phyloP scores from a whole-genome alignment of 1,140 invertebrate species.

The Megalopta genalis region DNA sequence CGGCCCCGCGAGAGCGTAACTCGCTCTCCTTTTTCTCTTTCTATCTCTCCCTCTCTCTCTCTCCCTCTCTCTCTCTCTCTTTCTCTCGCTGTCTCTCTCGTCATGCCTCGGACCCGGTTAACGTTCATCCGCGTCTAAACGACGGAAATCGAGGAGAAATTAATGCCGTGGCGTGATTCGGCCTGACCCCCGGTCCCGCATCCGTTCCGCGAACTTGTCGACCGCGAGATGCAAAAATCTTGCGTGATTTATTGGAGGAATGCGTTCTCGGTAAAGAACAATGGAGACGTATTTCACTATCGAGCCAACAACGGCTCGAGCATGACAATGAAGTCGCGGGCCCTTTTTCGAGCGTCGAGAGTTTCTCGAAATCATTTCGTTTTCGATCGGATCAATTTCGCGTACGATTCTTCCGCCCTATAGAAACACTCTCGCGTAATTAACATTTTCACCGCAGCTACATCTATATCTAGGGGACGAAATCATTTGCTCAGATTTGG shows the following conservation, averaged over 20 bases:
- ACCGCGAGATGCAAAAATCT: background rate
- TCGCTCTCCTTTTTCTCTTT: constrained; percentile 55
- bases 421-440: no score
- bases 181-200: background rate
- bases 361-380: no score
- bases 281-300: background rate
- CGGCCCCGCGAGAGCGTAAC: constrained; percentile 50
- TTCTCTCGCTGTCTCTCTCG: no score
- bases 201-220: background rate
- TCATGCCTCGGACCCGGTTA: constrained; percentile 50
- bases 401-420: no score
- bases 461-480: no score
- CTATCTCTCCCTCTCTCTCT: background rate
- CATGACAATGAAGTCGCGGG: no score
- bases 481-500: no score
- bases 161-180: constrained; percentile 44
- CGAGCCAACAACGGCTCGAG: no score
- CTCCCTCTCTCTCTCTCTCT: no score
- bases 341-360: background rate
- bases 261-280: background rate
- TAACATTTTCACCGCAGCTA: no score
- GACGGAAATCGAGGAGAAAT: constrained; percentile 59
- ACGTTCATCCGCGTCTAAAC: constrained; percentile 38
- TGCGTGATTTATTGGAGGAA: background rate
- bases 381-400: no score